These are phyloP conservation scores for Sitophilus oryzae DNA, from an alignment of 1,140 invertebrate species.

Conservation along the genomic window DNA sequence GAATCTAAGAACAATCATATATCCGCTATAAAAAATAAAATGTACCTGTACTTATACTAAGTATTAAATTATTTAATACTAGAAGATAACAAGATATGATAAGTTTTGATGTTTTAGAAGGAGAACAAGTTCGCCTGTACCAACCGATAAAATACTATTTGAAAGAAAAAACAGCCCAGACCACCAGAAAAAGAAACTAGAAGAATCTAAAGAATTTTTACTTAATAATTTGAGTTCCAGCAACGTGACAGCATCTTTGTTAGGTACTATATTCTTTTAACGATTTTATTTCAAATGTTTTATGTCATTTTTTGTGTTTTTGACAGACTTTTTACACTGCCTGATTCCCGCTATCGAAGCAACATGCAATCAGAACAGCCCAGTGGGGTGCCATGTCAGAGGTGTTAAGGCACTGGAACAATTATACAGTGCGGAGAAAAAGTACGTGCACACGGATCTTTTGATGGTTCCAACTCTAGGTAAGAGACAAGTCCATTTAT, in stretches of 20 bases:
- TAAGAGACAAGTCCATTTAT: no score
- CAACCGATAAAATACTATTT: conserved; percentile 45
- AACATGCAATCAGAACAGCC: conserved; percentile 70
- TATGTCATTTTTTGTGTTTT: not conserved
- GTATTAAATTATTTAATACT: no score
- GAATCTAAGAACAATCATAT: no score
- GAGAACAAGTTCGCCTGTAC: conserved; percentile 63
- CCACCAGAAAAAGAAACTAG: conserved; percentile 38
- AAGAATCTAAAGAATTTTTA: conserved; percentile 49
- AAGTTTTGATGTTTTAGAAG: conserved; percentile 51
- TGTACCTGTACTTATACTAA: no score
- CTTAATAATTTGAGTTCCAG: conserved; percentile 48
- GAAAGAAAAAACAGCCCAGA: conserved; percentile 27
- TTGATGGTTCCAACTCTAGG: conserved; percentile 71
- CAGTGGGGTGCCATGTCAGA: conserved; percentile 76
- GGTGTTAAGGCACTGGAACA: conserved; percentile 71
- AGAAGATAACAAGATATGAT: no score
- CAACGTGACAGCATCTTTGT: conserved; percentile 44
- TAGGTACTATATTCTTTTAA: conserved; percentile 27
- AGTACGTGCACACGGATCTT: conserved; percentile 75
- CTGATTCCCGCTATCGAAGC: conserved; percentile 49
- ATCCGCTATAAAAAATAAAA: no score
- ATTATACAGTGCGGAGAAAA: conserved; percentile 68
- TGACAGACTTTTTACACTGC: conserved; percentile 44
- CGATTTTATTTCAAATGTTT: not conserved